Evolutionary conservation across 1,140 invertebrate genomes (phyloP).

Genomic region (Bombus superbus): DNA sequence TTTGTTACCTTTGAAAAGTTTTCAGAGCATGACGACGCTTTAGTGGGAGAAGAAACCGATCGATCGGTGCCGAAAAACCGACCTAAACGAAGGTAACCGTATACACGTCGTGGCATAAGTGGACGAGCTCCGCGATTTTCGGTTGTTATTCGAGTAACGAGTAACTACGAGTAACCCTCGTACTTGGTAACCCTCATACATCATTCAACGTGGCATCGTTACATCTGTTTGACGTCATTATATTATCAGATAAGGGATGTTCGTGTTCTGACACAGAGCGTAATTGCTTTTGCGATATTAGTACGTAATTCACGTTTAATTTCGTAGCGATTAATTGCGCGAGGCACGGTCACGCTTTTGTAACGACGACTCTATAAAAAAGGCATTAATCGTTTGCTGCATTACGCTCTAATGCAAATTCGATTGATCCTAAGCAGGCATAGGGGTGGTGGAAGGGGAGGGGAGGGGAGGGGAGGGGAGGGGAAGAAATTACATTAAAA

Average conservation of each 20-base stretch:
- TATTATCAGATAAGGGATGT: background rate
- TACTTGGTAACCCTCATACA: background rate
- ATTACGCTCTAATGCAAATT: background rate
- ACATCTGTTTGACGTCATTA: slow-evolving; percentile 13
- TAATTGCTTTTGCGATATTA: slow-evolving; percentile 18
- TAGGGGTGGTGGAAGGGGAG: too few species aligned
- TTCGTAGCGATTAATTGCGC: slow-evolving; percentile 14
- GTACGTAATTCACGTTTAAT: background rate
- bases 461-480: rapidly evolving
- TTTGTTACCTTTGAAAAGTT: background rate
- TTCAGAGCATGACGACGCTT: background rate
- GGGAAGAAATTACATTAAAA: background rate
- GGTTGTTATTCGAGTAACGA: background rate
- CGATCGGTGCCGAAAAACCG: slow-evolving; percentile 46
- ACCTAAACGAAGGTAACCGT: background rate
- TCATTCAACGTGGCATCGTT: background rate
- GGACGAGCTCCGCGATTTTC: slow-evolving; percentile 16
- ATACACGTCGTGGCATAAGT: background rate
- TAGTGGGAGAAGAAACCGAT: background rate
- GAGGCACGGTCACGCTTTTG: too few species aligned
- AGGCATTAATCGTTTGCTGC: background rate
- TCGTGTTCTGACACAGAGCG: background rate
- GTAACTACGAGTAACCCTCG: background rate
- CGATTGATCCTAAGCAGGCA: background rate
- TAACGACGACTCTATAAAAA: background rate